Conservation (phyloP, 2,888 invertebrate species). For the Pasiphila rectangulata region DNA sequence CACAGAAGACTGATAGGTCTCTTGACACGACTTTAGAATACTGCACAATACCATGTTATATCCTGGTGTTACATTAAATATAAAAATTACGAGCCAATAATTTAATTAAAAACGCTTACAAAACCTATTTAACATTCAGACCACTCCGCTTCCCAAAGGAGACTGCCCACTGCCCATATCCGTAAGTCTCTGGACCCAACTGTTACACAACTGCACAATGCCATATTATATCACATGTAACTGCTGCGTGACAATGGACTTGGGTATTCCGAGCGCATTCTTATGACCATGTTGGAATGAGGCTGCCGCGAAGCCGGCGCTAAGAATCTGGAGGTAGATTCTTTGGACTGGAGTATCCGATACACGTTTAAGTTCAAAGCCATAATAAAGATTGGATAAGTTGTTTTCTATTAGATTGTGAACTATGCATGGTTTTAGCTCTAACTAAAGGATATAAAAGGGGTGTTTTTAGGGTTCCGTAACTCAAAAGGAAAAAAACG, state of each 20-base stretch:
- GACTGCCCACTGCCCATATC: conserved; percentile 51
- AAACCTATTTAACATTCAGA: conserved; percentile 24
- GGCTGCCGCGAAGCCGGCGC: conserved; percentile 5
- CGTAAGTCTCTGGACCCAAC: conserved; percentile 54
- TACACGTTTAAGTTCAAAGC: no score
- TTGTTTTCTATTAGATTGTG: no score
- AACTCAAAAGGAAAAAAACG: no score
- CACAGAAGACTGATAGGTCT: no score
- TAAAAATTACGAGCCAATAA: background rate
- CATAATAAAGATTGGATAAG: no score
- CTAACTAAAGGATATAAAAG: no score
- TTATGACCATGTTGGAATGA: conserved; percentile 6
- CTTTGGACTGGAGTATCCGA: background rate
- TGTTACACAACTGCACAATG: conserved; percentile 55
- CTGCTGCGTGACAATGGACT: conserved; percentile 70
- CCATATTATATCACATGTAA: conserved; percentile 41
- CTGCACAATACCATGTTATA: no score
- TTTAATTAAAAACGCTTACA: conserved; percentile 2
- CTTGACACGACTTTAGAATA: no score
- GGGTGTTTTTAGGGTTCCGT: no score
- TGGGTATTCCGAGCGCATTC: conserved; percentile 59
- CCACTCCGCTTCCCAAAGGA: conserved; percentile 44
- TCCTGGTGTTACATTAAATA: no score
- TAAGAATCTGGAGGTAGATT: background rate
- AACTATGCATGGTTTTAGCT: no score